A percentile compares a stretch with the other conserved stretches of the same genome.
These are phyloP conservation scores for Saguinus midas DNA, from an alignment of 2,113 vertebrate species.

Conservation along the genomic window DNA sequence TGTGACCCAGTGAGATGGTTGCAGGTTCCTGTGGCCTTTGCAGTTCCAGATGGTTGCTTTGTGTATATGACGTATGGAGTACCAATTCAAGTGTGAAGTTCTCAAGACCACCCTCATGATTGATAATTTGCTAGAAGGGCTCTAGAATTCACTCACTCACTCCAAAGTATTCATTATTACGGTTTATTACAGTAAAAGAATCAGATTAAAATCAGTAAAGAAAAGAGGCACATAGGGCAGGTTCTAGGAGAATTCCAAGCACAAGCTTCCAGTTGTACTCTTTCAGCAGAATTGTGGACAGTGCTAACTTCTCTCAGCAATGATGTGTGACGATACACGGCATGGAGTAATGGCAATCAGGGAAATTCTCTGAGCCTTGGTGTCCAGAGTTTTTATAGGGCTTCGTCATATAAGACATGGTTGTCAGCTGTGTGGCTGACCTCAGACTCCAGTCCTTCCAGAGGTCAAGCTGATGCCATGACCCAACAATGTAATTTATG, in stretches of 20 bases:
- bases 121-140: background rate
- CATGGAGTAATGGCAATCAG: background rate
- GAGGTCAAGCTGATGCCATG: background rate
- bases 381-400: background rate
- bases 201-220: background rate
- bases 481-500: too few relatives aligned
- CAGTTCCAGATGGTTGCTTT: background rate
- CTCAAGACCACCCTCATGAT: background rate
- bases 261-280: background rate
- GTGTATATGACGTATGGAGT: rapidly evolving
- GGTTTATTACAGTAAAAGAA: background rate
- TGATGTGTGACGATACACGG: background rate
- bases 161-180: background rate
- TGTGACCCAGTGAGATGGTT: background rate
- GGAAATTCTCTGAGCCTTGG: background rate
- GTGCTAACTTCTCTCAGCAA: background rate
- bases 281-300: background rate
- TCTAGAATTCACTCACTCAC: background rate
- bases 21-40: background rate
- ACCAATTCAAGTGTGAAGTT: background rate
- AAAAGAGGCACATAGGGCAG: background rate
- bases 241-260: background rate
- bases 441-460: background rate
- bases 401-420: background rate
- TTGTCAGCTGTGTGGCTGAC: background rate